These are phyloP conservation scores for Eupithecia abbreviata DNA, from an alignment of 2,888 invertebrate species.

Conservation along the genomic window DNA sequence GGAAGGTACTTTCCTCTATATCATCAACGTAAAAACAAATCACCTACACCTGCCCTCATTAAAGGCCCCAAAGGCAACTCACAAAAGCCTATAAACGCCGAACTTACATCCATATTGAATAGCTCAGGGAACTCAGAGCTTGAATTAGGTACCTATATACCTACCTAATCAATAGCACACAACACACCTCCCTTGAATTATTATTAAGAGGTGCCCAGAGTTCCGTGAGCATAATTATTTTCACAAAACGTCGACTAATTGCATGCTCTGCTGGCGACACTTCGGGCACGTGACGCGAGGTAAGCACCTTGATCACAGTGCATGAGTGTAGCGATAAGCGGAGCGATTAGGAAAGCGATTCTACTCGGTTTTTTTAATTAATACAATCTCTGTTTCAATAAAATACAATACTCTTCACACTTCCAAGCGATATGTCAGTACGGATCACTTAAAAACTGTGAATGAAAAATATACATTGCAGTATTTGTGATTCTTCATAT, in stretches of 20 bases:
- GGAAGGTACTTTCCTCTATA: neutral
- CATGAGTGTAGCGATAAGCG: constrained; percentile 41
- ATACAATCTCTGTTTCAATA: neutral
- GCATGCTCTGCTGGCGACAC: constrained; percentile 75
- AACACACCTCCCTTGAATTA: constrained; percentile 53
- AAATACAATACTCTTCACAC: neutral
- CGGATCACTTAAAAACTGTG: neutral
- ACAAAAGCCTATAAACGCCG: constrained; percentile 12
- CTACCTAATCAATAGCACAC: constrained; percentile 20
- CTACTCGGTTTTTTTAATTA: neutral
- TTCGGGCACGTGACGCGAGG: constrained; percentile 67
- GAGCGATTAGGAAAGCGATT: neutral
- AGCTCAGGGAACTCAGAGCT: neutral
- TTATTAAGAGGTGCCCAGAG: constrained; percentile 64
- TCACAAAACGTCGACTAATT: constrained; percentile 78
- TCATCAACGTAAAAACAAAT: neutral
- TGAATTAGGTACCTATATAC: constrained; percentile 2
- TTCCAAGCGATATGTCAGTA: neutral
- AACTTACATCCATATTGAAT: constrained; percentile 7
- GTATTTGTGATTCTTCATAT: neutral
- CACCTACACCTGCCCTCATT: neutral
- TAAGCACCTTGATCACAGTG: constrained; percentile 42
- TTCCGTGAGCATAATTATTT: constrained; percentile 73
- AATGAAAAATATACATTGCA: neutral
- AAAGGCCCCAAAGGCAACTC: neutral